Conservation (phyloP, 2,888 invertebrate genomes). For the Rhopalosiphum nymphaeae region DNA sequence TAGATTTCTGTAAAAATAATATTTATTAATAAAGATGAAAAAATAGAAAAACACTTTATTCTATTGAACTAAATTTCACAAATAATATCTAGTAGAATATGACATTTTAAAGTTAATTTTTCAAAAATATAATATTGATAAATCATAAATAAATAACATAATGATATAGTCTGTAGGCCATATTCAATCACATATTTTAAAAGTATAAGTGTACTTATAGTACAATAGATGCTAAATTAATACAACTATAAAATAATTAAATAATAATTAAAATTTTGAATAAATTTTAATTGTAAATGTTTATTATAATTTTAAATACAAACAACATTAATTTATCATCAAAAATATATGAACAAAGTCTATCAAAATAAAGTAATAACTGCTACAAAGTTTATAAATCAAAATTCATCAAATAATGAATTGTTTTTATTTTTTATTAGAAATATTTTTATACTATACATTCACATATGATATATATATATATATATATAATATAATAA, state of each 20-base stretch:
- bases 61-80: not conserved
- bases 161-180: not conserved
- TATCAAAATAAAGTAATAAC: not conserved
- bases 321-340: not conserved
- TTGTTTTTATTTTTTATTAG: not conserved
- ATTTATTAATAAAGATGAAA: not conserved
- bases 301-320: not conserved
- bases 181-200: not conserved
- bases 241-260: not conserved
- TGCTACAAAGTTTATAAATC: not conserved
- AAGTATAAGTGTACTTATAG: not conserved
- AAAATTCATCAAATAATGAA: not conserved
- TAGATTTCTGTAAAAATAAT: slow-evolving; percentile 74
- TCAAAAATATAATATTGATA: not conserved
- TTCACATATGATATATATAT: too few species aligned
- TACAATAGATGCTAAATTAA: not conserved
- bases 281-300: not conserved
- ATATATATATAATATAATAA: too few species aligned
- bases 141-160: not conserved
- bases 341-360: not conserved
- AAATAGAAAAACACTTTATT: not conserved
- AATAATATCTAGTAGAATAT: not conserved
- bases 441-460: too few species aligned
- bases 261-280: not conserved
- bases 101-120: not conserved